Base-by-base conservation (phyloP, 2,797 vertebrate species). In the Sebastes kiyomatsui region DNA sequence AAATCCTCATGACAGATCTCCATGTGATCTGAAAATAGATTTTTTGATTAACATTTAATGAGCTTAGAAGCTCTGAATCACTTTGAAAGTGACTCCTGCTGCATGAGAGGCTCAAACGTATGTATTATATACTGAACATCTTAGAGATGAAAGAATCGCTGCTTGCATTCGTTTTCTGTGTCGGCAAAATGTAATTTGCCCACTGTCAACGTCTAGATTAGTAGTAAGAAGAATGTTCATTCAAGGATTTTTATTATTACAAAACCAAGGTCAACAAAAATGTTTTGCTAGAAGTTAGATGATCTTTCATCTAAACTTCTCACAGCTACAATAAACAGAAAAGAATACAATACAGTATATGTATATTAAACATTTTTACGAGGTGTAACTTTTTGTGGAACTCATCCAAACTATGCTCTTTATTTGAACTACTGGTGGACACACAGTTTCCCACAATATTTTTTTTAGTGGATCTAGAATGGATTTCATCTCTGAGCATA, bases 11-110 rank as follows among this genome's bases (percentile, higher is more conserved):
- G 95, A 96, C 92, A 92, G 94, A 95, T 94, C 92, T 94, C 88
- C 85, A 88, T 93, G 91, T 93, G 88, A 95, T 93, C 95, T 95
- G 93, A 94, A 96, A 96, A 96, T 96, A 96, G 96, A 95, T 95
- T 95, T 95, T 95, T 93, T 95, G 94, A 96, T 96, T 94, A 96
- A 96, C 92, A 93, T 95, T 96, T 96, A 96, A 96, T 96, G 95
- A 96, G 95, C 95, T 95, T 80, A 91, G 95, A 95, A 94, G 94
- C 95, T 90, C 88, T 89, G 93, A 92, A 95, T 92, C 85, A 83
- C 90, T 94, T 88, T 93, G 92, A 94, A 95, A 93, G 87, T 92
- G 92, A 95, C 92, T 95, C 93, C 91, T 93, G 88, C 87, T 73
- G 78, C 88, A 86, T 18, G 84, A 85, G 68, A 72, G 56, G 64